Conservation (phyloP, 2,888 invertebrate species). For the Hydrotaea cyrtoneurina region DNA sequence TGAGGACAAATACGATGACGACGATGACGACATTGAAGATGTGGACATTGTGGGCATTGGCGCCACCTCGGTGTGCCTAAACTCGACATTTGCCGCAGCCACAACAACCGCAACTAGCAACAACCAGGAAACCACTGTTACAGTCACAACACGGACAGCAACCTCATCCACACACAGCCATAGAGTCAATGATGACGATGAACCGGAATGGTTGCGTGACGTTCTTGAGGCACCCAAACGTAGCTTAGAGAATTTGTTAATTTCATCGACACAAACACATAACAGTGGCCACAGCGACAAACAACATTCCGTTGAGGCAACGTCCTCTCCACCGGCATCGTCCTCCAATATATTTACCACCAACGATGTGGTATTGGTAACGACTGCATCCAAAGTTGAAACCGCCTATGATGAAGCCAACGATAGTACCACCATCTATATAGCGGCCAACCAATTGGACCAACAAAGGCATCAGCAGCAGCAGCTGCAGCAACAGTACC, state of each 20-base stretch:
- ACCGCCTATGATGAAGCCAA: constrained; percentile 73
- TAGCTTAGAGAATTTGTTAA: constrained; percentile 78
- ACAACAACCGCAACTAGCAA: constrained; percentile 45
- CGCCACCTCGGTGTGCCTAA: constrained; percentile 68
- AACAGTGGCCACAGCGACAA: constrained; percentile 30
- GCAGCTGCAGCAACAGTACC: constrained; percentile 48
- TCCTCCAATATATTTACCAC: constrained; percentile 38
- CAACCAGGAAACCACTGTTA: constrained; percentile 66
- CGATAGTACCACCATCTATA: constrained; percentile 71
- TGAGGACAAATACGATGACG: constrained; percentile 64
- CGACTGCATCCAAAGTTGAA: constrained; percentile 72
- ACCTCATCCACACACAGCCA: constrained; percentile 76
- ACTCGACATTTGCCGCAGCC: constrained; percentile 71
- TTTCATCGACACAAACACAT: constrained; percentile 66
- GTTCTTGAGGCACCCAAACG: constrained; percentile 83
- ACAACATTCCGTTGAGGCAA: constrained; percentile 56
- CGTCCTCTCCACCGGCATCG: constrained; percentile 41
- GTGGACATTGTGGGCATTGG: constrained; percentile 76
- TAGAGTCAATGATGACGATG: constrained; percentile 79
- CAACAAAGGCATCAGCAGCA: constrained; percentile 60
- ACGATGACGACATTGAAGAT: constrained; percentile 76
- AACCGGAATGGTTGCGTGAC: constrained; percentile 83
- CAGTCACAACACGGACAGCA: constrained; percentile 71
- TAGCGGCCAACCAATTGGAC: constrained; percentile 58
- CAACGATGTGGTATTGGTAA: constrained; percentile 67